Evolutionary conservation across 2,888 invertebrate species (phyloP).

Genomic region (Conops quadrifasciatus): DNA sequence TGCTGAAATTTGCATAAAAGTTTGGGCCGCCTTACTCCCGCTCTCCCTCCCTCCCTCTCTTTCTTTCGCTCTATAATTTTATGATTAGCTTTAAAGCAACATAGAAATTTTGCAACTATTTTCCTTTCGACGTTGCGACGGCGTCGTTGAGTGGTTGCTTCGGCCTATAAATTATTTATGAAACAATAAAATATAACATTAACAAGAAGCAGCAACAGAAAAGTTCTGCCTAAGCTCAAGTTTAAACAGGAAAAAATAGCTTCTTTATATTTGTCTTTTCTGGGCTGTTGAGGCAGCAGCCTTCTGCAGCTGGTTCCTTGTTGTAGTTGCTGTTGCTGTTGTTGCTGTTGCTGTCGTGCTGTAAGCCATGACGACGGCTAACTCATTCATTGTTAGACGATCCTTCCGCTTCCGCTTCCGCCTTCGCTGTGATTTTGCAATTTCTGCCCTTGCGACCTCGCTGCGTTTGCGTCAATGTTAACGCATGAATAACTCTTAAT

Average conservation of each 20-base stretch:
- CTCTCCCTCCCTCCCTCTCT: neutral
- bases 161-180: conserved; percentile 30
- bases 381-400: conserved; percentile 31
- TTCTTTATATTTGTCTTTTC: conserved; percentile 12
- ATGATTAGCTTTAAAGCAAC: neutral
- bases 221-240: conserved; percentile 9
- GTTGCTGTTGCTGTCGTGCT: conserved; percentile 20
- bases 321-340: conserved; percentile 3
- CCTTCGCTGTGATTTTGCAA: conserved; percentile 31
- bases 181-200: conserved; percentile 25
- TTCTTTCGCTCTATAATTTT: neutral
- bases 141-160: conserved; percentile 1
- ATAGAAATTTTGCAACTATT: neutral
- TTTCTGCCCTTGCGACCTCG: conserved; percentile 31
- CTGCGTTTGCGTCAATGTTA: conserved; percentile 33
- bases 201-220: conserved; percentile 5
- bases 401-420: conserved; percentile 32
- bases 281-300: no score
- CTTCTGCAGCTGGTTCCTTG: neutral
- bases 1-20: neutral
- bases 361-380: neutral
- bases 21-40: neutral
- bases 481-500: conserved; percentile 33
- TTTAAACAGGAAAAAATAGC: neutral
- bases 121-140: neutral